Base-by-base conservation (phyloP, 2,113 vertebrate genomes). In the Oxyruncus cristatus region DNA sequence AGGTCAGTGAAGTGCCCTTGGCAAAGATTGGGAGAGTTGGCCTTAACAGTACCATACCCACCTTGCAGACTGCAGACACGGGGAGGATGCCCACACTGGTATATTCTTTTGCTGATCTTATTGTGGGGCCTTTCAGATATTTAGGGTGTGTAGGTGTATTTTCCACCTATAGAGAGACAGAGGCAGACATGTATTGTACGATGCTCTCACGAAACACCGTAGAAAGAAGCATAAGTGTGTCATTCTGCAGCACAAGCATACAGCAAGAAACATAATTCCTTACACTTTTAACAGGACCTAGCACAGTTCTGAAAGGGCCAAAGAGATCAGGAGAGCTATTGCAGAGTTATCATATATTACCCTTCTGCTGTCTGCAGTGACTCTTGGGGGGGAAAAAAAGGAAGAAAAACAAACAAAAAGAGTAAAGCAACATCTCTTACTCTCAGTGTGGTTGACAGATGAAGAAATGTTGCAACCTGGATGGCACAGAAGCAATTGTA, bases 1-100 rank as follows among this genome's bases (percentile, higher is more conserved):
- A 61, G 28, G 10, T 50, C 33, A 46, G 16, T 21, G 46, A 66
- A 80, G 66, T 0, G 0, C 5, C 16, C 59, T 88, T 1, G 0
- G 28, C 19, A n/a, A 61, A 5, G 11, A 33, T 33, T 11, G 67
- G 33, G 28, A 39, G 1, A 41, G 35, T 42, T 26, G 23, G 14
- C 12, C 12, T 85, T 37, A 12, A 39, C 16, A 74, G 24, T 16
- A 44, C 6, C 23, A 7, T 44, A 56, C 17, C 56, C 50, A 41
- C 17, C 16, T 28, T 10, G 37, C 18, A 52, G 8, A 5, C 20
- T 74, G 55, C 28, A 56, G 33, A n/a, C 13, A 56, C 30, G 47
- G 14, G 23, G 50, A 39, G 21, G 32, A 22, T 3, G 1, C 4
- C 12, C 11, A n/a, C 30, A 80, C 4, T 41, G 12, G 9, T 41